phyloP scores from a whole-genome alignment of 1,140 invertebrate species.

The Caenorhabditis latens region DNA sequence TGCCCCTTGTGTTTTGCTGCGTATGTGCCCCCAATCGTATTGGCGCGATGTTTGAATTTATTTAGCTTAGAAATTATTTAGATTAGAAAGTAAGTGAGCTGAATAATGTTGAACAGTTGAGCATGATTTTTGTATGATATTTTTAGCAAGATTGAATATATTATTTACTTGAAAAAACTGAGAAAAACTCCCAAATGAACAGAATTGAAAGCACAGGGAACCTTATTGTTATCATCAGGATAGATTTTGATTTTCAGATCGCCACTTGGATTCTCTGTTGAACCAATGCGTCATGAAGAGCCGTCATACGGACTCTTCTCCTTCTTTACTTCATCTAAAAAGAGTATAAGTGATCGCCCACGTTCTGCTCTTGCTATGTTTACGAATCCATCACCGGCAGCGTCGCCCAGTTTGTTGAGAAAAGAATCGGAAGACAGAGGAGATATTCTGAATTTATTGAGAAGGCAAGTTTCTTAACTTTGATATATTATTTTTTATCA shows the following conservation, averaged over 20 bases:
- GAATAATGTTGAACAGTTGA: too few species aligned
- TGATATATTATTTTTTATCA: neutral
- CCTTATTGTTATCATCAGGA: too few species aligned
- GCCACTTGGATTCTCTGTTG: conserved; percentile 27
- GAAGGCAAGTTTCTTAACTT: conserved; percentile 22
- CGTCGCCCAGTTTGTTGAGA: neutral
- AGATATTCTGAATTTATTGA: conserved; percentile 63
- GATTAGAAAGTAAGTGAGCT: too few species aligned
- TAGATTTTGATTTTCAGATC: neutral
- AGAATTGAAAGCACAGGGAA: too few species aligned
- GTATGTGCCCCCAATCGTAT: too few species aligned
- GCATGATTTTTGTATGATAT: too few species aligned
- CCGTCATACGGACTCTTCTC: conserved; percentile 57
- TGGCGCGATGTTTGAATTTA: too few species aligned
- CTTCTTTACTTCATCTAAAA: conserved; percentile 39
- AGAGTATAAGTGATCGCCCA: conserved; percentile 32
- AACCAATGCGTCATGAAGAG: conserved; percentile 41
- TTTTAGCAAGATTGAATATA: too few species aligned
- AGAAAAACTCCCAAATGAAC: too few species aligned
- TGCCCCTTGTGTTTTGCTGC: too few species aligned
- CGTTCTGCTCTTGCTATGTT: conserved; percentile 57
- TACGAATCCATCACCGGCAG: conserved; percentile 32
- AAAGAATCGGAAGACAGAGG: conserved; percentile 48
- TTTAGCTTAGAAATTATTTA: too few species aligned
- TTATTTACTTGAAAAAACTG: too few species aligned